phyloP scores from a whole-genome alignment of 2,888 invertebrate species.

The Athripsodes cinereus region DNA sequence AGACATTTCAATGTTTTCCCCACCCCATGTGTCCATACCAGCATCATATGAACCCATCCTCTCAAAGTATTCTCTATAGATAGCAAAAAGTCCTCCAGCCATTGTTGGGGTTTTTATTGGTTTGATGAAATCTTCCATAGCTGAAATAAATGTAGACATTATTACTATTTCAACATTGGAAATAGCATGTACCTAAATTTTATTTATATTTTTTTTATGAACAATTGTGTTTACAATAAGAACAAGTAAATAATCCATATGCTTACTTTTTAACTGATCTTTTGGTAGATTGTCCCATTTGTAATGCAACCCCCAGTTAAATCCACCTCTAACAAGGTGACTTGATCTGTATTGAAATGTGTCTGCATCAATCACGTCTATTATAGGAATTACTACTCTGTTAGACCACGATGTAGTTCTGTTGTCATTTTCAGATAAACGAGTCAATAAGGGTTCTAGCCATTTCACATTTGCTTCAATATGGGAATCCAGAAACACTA shows the following conservation, averaged over 20 bases:
- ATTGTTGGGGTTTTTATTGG: conserved; percentile 92
- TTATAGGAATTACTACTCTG: conserved; percentile 75
- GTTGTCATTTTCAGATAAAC: conserved; percentile 57
- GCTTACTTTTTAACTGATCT: conserved; percentile 49
- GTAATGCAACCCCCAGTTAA: conserved; percentile 96
- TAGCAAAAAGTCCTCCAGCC: conserved; percentile 96
- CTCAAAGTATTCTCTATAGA: conserved; percentile 80
- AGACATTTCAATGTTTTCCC: conserved; percentile 95
- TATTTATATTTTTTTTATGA: no score
- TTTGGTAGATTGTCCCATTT: conserved; percentile 86
- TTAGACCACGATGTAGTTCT: conserved; percentile 37
- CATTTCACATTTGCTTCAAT: conserved; percentile 90
- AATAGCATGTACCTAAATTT: no score
- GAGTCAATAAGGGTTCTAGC: conserved; percentile 77
- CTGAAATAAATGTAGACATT: conserved; percentile 27
- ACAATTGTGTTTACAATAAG: no score
- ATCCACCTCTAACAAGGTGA: conserved; percentile 91
- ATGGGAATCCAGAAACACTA: conserved; percentile 93
- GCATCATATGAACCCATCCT: conserved; percentile 87
- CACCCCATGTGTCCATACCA: conserved; percentile 98
- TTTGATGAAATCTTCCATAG: conserved; percentile 65
- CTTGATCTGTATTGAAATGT: conserved; percentile 88
- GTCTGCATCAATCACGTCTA: conserved; percentile 93
- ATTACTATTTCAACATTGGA: no score
- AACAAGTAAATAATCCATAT: no score